Base-by-base conservation (phyloP, 2,888 invertebrate genomes). In the Nomada lathburiana region DNA sequence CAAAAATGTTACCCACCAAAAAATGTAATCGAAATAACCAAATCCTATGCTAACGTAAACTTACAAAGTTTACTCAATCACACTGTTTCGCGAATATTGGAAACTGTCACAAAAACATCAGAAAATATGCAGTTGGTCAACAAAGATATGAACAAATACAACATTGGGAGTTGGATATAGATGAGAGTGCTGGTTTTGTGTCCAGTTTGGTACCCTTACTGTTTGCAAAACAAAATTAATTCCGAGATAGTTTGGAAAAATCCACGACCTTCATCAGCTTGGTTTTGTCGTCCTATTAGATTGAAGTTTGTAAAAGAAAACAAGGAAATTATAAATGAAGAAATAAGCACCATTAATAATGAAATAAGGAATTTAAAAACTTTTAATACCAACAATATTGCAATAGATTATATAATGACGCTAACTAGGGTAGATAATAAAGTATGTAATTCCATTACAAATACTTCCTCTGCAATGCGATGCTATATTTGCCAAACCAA, bases 281-380 rank as follows among this genome's bases (percentile, higher is more conserved):
- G 65, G 47, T 70, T 69, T 52, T 74, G 68, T 20, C 18, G 77
- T 2, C 68, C 77, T 26, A 68, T 78, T 20, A 73, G 47, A 50
- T 47, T 62, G 3, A n/a, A 74, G 52, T 79, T 79, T 70, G 18
- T 65, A 2, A 70, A 64, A n/a, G 55, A 74, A 70, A 70, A 9
- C 26, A 7, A 57, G 20, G 29, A 59, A 69, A 2, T 42, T 16
- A 74, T 65, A 20, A 20, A 65, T 4, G 13, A 69, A 2, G 53
- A 64, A 47, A 62, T 64, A 44, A 57, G 64, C 11, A 2, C 20
- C 0, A 70, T 79, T 60, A 50, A 64, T 2, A 23, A 42, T 16
- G 60, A 75, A 68, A 73, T 65, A 20, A 1, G 16, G 10, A 64
- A 55, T 57, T 50, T 57, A 65, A 64, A 57, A 69, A 69, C 26